Evolutionary conservation across 2,888 invertebrate genomes (phyloP), one percentile per base, ranked within the genome.

Genomic region (Athrips mouffetella): DNA sequence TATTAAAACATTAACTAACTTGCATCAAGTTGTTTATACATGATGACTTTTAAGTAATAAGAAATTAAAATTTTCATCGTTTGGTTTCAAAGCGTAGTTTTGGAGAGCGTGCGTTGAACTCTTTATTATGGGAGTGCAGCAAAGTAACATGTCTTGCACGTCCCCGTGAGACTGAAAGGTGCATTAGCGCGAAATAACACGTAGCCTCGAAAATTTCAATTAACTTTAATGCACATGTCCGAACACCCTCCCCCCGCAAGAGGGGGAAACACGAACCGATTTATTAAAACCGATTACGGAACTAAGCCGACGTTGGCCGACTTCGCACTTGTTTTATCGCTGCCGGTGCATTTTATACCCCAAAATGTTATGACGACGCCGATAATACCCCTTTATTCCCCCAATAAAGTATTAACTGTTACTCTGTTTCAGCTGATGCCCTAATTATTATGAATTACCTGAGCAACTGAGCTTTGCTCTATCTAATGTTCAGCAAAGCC

Each of bases 131-230:
- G 49, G 41, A 47, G 30, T 25, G 42, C 48, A 35, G 23, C 31
- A 25, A 41, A 33, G 27, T 27, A 16, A 27, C 16, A 64, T 65
- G 65, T 64, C 56, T 21, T 37, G 11, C 52, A 50, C 60, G 49
- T 50, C 61, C 63, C 53, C 62, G 65, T 73, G 68, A 70, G 63
- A 57, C 63, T 71, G 75, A 79, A 81, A 81, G 78, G 80, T 80
- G 79, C 77, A 80, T 77, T 80, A 79, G 76, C 67, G 76, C 76
- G 67, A 78, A 83, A 77, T 80, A 80, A 82, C 70, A 76, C 63
- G 73, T 81, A 77, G 67, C 76, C 76, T 75, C 80, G 70, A 81
- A 84, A 83, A 80, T 82, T 81, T 83, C 83, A 84, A 83, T 86
- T 79, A 81, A 78, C 51, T 74, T 80, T 74, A 80, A 80, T 82